Percentiles rank a stretch among this genome's conserved stretches.
These are phyloP conservation scores for Argyresthia albistria DNA, from an alignment of 2,888 invertebrate genomes.

Conservation along the genomic window DNA sequence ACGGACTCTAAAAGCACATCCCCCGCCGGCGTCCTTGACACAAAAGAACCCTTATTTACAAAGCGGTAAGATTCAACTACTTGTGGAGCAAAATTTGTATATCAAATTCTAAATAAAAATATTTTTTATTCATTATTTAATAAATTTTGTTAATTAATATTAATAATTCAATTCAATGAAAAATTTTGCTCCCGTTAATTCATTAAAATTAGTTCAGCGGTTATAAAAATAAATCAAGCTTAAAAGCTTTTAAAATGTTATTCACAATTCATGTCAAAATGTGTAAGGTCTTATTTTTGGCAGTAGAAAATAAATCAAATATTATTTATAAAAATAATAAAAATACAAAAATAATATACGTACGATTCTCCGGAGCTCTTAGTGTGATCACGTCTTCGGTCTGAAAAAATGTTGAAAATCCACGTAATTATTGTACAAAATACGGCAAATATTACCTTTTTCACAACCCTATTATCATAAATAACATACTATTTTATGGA, in stretches of 20 bases:
- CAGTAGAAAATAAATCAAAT: constrained; percentile 1
- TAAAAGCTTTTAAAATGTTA: constrained; percentile 9
- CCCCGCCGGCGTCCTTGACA: constrained; percentile 59
- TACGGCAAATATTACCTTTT: too few species aligned
- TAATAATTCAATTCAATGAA: too few species aligned
- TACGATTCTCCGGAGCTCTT: constrained; percentile 65
- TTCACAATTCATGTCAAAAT: constrained; percentile 9
- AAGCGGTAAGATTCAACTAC: constrained; percentile 14
- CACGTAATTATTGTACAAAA: not conserved
- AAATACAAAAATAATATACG: constrained; percentile 22
- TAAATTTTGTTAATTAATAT: not conserved
- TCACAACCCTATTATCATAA: too few species aligned
- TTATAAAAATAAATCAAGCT: too few species aligned
- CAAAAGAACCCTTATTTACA: constrained; percentile 28
- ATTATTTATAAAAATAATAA: not conserved
- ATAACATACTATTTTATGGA: too few species aligned
- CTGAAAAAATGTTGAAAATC: constrained; percentile 20
- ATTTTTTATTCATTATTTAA: not conserved
- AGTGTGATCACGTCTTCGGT: constrained; percentile 34
- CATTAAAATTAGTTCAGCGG: too few species aligned
- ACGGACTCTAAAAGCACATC: constrained; percentile 62
- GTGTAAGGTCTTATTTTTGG: constrained; percentile 1
- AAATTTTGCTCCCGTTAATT: too few species aligned
- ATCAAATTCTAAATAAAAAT: too few species aligned
- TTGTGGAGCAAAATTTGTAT: too few species aligned